phyloP scores from a whole-genome alignment of 2,888 invertebrate species.

The Drosophila kambysellisi region DNA sequence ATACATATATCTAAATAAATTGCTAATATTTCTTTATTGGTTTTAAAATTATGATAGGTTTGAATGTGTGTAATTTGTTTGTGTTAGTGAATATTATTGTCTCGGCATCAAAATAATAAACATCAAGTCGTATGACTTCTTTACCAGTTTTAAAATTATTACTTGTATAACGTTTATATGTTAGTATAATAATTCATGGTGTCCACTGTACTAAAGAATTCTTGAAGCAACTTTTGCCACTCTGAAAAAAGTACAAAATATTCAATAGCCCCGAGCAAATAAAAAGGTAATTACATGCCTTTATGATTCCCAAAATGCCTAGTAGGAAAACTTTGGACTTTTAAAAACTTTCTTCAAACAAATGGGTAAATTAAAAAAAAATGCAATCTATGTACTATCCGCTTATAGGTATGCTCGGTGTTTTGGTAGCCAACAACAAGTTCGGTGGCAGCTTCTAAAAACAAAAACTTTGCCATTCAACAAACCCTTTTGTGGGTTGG shows the following conservation, averaged over 20 bases:
- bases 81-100: background rate
- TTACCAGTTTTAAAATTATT: background rate
- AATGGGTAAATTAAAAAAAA: conserved; percentile 28
- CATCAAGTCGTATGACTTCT: background rate
- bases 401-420: conserved; percentile 21
- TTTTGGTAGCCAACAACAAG: conserved; percentile 31
- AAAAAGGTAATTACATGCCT: conserved; percentile 39
- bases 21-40: background rate
- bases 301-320: conserved; percentile 53
- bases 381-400: conserved; percentile 3
- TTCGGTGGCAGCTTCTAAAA: conserved; percentile 8
- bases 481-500: conserved; percentile 22
- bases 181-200: background rate
- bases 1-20: background rate
- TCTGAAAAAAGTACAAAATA: conserved; percentile 21
- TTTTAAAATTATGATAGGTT: conserved; percentile 2
- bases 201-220: conserved; percentile 17
- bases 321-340: conserved; percentile 36
- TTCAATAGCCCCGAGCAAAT: conserved; percentile 26
- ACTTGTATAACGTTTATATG: no score
- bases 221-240: conserved; percentile 24
- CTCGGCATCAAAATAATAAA: background rate
- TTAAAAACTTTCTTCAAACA: conserved; percentile 28
- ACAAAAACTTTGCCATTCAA: conserved; percentile 31
- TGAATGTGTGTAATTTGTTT: background rate